A percentile compares a stretch with the other conserved stretches of the same genome.
Conservation (phyloP, 1,140 invertebrate genomes). For the Scaptomyza pallida region DNA sequence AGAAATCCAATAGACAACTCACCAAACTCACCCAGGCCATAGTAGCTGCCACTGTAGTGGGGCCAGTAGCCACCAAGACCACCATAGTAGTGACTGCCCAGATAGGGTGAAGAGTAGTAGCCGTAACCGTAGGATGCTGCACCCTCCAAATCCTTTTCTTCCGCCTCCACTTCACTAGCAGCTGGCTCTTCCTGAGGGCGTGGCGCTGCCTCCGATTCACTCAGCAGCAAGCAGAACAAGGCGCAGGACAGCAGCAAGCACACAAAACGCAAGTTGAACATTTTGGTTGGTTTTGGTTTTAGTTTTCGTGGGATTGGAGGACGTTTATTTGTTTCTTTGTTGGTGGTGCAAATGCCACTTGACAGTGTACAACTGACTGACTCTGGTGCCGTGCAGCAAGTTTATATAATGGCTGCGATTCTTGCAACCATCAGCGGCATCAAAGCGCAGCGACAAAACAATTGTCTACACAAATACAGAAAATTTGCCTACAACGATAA, state of each 20-base stretch:
- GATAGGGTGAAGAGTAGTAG: conserved; percentile 74
- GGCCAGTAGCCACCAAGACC: conserved; percentile 46
- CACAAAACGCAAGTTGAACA: conserved; percentile 51
- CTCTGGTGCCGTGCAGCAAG: conserved; percentile 51
- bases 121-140: conserved; percentile 74
- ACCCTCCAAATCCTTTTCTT: conserved; percentile 69
- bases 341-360: conserved; percentile 65
- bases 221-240: conserved; percentile 48
- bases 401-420: conserved; percentile 75
- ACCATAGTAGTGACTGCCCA: conserved; percentile 53
- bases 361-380: conserved; percentile 72
- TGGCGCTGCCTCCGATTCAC: conserved; percentile 46
- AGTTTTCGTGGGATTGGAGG: not conserved
- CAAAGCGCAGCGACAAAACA: conserved; percentile 80
- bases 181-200: conserved; percentile 56
- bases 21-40: conserved; percentile 63
- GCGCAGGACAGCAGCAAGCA: conserved; percentile 55
- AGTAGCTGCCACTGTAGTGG: conserved; percentile 60
- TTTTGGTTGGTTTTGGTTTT: conserved; percentile 36
- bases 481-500: conserved; percentile 51
- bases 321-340: not conserved
- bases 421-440: conserved; percentile 74
- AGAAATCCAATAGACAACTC: not conserved
- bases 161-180: conserved; percentile 55
- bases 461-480: conserved; percentile 68